Conservation (phyloP, 1,140 invertebrate species). For the Papilio helenus region DNA sequence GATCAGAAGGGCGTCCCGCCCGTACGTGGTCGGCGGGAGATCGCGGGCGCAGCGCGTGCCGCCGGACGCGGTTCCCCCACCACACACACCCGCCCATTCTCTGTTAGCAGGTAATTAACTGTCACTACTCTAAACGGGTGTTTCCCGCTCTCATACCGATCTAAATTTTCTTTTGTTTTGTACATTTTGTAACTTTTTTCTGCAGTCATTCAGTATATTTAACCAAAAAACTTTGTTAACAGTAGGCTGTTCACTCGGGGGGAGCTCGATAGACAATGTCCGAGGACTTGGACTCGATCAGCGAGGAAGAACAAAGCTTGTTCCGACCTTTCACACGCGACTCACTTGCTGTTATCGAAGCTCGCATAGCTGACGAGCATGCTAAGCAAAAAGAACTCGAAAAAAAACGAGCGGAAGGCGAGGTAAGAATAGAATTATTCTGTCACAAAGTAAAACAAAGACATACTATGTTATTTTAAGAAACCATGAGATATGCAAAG, state of each 20-base stretch:
- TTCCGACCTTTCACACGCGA: constrained; percentile 99
- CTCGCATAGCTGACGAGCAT: constrained; percentile 96
- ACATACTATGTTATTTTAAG: neutral
- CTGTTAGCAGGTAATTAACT: constrained; percentile 80
- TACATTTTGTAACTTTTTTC: too few relatives aligned
- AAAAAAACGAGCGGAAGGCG: constrained; percentile 97
- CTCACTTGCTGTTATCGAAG: constrained; percentile 96
- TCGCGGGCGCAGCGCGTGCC: constrained; percentile 76
- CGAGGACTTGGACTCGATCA: constrained; percentile 94
- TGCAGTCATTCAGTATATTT: neutral
- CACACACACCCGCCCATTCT: constrained; percentile 82
- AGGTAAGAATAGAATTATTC: constrained; percentile 87
- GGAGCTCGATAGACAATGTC: constrained; percentile 89
- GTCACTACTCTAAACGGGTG: too few relatives aligned
- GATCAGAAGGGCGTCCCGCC: constrained; percentile 76
- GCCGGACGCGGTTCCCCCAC: constrained; percentile 76
- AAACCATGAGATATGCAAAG: neutral
- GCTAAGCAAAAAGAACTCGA: constrained; percentile 97
- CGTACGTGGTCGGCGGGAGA: constrained; percentile 80
- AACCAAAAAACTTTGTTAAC: constrained; percentile 36
- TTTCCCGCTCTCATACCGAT: too few relatives aligned
- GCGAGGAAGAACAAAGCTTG: constrained; percentile 96
- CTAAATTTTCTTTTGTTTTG: too few relatives aligned
- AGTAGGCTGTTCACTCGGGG: constrained; percentile 83
- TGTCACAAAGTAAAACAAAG: too few relatives aligned